phyloP scores from a whole-genome alignment of 2,113 vertebrate genomes.

The Cynocephalus volans region DNA sequence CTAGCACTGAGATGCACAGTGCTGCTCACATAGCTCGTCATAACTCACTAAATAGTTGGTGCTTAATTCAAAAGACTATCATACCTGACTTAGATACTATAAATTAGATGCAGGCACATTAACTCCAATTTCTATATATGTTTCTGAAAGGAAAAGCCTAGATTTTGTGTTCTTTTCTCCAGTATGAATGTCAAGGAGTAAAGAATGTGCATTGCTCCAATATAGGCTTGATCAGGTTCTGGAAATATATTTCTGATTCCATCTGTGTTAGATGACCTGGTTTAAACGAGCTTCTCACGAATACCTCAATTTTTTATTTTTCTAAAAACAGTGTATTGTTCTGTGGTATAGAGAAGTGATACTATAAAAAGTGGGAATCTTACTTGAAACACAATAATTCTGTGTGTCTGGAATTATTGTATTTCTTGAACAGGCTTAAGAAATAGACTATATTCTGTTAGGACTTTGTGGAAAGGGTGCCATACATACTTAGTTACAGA shows the following conservation, averaged over 20 bases:
- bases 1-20: neutral
- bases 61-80: neutral
- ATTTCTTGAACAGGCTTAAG: neutral
- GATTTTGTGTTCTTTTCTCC: neutral
- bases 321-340: neutral
- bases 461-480: constrained; percentile 18
- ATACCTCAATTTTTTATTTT: neutral
- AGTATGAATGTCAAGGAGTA: neutral
- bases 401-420: constrained; percentile 58
- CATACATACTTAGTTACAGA: neutral
- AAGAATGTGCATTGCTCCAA: neutral
- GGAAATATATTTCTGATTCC: constrained; percentile 36
- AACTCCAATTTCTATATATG: neutral
- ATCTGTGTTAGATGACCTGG: neutral
- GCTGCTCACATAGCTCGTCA: neutral
- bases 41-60: neutral
- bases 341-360: constrained; percentile 22
- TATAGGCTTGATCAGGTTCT: neutral
- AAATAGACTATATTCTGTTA: neutral
- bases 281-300: constrained; percentile 2
- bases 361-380: constrained; percentile 7
- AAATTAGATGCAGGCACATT: neutral
- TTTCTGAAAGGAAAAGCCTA: neutral
- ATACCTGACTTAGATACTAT: neutral
- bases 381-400: constrained; percentile 18